A percentile compares a stretch with the other conserved stretches of the same genome.
phyloP scores from a whole-genome alignment of 1,140 invertebrate species.

The Drosophila carrolli region DNA sequence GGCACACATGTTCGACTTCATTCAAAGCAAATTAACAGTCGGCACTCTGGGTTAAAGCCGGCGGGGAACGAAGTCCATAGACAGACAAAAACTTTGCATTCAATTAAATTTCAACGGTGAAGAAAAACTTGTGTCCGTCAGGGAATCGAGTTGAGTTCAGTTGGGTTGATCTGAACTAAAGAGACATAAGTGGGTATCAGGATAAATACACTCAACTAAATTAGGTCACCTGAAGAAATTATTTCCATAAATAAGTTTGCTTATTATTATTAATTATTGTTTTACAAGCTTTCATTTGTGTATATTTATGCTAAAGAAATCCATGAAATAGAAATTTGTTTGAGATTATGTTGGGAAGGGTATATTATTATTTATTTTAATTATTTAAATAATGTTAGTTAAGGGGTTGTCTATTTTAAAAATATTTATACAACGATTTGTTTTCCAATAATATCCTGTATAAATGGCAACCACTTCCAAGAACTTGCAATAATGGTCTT shows the following conservation, averaged over 20 bases:
- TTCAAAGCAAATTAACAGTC: conserved; percentile 79
- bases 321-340: too few relatives aligned
- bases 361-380: too few relatives aligned
- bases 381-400: too few relatives aligned
- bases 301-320: too few relatives aligned
- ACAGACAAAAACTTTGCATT: conserved; percentile 73
- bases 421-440: too few relatives aligned
- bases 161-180: conserved; percentile 30
- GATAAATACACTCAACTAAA: not conserved
- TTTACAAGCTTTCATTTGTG: too few relatives aligned
- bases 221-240: not conserved
- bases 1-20: conserved; percentile 72
- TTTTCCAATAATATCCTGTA: too few relatives aligned
- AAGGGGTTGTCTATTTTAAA: too few relatives aligned
- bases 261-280: not conserved
- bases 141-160: conserved; percentile 26
- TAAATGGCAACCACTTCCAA: not conserved
- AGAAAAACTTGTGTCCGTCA: conserved; percentile 45
- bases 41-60: conserved; percentile 33
- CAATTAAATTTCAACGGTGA: conserved; percentile 73
- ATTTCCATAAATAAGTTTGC: not conserved
- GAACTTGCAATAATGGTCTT: not conserved
- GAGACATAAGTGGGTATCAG: conserved; percentile 3
- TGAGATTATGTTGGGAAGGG: too few relatives aligned
- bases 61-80: conserved; percentile 1